phyloP scores from a whole-genome alignment of 2,113 vertebrate species.

The Oxygymnocypris stewartii region DNA sequence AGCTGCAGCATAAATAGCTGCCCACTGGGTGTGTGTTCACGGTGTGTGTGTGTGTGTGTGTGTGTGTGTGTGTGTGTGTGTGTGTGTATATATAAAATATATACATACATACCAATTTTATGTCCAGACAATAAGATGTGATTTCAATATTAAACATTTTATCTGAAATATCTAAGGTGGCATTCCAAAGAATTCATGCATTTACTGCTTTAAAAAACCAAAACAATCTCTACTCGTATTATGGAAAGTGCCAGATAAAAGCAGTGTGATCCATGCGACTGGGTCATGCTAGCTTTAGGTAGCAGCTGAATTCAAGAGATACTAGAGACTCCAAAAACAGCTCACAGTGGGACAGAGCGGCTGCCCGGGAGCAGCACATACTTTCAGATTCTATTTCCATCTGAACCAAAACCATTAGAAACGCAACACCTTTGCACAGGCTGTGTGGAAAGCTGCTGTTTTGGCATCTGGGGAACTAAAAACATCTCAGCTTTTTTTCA shows the following conservation, averaged over 20 bases:
- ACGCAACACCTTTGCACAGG: conserved; percentile 37
- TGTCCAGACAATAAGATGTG: no score
- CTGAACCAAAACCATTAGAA: conserved; percentile 45
- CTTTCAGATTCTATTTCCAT: conserved; percentile 54
- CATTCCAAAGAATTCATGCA: background rate
- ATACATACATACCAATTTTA: no score
- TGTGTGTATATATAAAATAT: no score
- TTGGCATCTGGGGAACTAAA: conserved; percentile 35
- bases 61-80: no score
- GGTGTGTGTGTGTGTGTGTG: no score
- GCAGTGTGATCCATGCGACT: background rate
- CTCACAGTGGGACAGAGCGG: background rate
- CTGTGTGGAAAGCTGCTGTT: conserved; percentile 39
- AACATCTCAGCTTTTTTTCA: conserved; percentile 42
- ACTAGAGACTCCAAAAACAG: conserved; percentile 44
- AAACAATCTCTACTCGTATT: background rate
- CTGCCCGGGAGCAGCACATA: conserved; percentile 42
- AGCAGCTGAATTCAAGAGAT: conserved; percentile 45
- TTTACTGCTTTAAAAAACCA: background rate
- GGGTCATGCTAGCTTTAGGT: conserved; percentile 24
- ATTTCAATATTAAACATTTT: no score
- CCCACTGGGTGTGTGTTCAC: no score
- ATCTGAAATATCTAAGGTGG: no score
- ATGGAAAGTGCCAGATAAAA: background rate
- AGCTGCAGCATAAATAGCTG: no score